These are phyloP conservation scores for Engraulis encrasicolus DNA, from an alignment of 2,113 vertebrate genomes.

Conservation along the genomic window DNA sequence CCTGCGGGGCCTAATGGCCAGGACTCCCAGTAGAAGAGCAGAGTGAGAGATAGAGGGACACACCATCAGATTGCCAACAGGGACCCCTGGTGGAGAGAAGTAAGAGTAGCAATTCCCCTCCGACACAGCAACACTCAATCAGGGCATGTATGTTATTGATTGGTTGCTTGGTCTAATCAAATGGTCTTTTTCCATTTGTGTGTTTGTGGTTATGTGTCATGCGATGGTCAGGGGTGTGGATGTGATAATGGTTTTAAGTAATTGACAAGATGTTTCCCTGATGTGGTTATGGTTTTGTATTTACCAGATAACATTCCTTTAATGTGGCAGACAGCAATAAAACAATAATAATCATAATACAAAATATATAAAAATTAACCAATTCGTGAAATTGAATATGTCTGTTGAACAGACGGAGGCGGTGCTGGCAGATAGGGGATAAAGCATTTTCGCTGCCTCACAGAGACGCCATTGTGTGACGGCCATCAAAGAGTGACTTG, in stretches of 20 bases:
- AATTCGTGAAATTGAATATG: background rate
- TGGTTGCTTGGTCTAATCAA: no score
- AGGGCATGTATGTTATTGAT: no score
- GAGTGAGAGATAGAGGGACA: background rate
- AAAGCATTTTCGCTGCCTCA: conserved; percentile 57
- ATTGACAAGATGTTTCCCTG: no score
- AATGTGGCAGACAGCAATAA: no score
- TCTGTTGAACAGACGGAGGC: background rate
- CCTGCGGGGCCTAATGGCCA: background rate
- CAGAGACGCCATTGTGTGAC: conserved; percentile 72
- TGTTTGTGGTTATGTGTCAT: background rate
- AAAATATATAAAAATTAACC: no score
- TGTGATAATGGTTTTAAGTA: no score
- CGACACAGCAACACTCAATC: conserved; percentile 19
- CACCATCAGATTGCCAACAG: conserved; percentile 45
- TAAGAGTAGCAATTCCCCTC: background rate
- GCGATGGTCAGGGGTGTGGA: no score
- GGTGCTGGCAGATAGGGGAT: conserved; percentile 42
- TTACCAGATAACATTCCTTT: no score
- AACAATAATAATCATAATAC: no score
- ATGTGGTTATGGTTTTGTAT: no score
- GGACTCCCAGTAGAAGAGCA: background rate
- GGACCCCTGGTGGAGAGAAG: conserved; percentile 67
- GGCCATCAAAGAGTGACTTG: conserved; percentile 74
- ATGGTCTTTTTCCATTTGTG: background rate